phyloP scores from a whole-genome alignment of 92 coral and sea anemone species.

The Epizoanthus illoricatus region DNA sequence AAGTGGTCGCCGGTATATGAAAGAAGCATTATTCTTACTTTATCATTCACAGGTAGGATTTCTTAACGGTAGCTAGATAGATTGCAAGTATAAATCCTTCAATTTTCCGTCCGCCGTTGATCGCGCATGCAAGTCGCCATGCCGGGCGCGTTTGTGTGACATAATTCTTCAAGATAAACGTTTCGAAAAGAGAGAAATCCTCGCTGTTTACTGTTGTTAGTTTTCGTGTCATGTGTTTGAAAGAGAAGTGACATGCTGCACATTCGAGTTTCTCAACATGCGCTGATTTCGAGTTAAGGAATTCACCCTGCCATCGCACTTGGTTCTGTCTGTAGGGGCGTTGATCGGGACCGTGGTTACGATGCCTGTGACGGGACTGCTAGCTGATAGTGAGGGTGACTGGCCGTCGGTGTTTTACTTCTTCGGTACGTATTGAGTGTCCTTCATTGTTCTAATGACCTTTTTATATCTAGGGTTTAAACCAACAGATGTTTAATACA shows the following conservation, averaged over 20 bases:
- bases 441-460: no score
- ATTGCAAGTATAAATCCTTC: not conserved
- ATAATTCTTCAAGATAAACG: no score
- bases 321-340: slow-evolving; percentile 42
- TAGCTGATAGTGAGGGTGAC: slow-evolving; percentile 62
- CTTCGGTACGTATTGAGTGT: slow-evolving; percentile 53
- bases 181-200: no score
- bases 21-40: slow-evolving; percentile 61
- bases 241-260: no score
- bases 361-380: slow-evolving; percentile 64
- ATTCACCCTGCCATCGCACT: not conserved
- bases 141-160: no score
- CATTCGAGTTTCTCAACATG: no score
- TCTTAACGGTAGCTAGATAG: not conserved
- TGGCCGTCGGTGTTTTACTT: slow-evolving; percentile 80
- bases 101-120: not conserved
- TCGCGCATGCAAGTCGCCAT: not conserved
- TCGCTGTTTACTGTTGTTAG: no score
- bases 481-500: no score
- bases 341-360: slow-evolving; percentile 68
- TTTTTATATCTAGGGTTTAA: no score
- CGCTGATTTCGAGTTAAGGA: no score
- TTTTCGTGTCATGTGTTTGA: no score
- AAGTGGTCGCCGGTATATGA: slow-evolving; percentile 73
- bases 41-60: slow-evolving; percentile 58